phyloP scores from a whole-genome alignment of 2,888 invertebrate genomes.

The Philereme vetulata region DNA sequence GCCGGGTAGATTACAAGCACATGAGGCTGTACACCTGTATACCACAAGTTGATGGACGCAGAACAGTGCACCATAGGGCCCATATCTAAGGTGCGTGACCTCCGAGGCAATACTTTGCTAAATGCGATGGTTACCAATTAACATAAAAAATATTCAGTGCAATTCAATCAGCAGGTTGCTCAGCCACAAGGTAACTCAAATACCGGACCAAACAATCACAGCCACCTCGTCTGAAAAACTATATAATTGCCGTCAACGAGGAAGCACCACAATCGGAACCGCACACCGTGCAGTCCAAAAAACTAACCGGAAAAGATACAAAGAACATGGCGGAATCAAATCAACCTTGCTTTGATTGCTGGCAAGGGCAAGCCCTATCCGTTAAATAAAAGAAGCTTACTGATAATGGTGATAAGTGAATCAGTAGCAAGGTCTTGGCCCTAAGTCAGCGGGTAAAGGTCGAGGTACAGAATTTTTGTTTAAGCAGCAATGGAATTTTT shows the following conservation, averaged over 20 bases:
- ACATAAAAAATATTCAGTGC: too few relatives aligned
- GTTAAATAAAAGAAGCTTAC: constrained; percentile 63
- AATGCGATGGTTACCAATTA: too few relatives aligned
- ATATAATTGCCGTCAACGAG: constrained; percentile 59
- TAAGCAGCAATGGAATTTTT: constrained; percentile 44
- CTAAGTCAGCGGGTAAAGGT: constrained; percentile 72
- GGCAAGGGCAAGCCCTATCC: constrained; percentile 69
- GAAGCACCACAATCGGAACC: constrained; percentile 68
- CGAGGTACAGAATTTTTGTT: constrained; percentile 54
- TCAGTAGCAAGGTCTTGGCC: constrained; percentile 66
- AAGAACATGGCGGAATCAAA: constrained; percentile 64
- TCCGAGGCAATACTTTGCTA: too few relatives aligned
- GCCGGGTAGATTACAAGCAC: too few relatives aligned
- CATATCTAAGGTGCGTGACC: too few relatives aligned
- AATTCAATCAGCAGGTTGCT: too few relatives aligned
- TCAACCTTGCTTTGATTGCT: constrained; percentile 57
- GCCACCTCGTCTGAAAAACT: constrained; percentile 28
- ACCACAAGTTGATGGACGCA: too few relatives aligned
- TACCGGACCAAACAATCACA: not conserved
- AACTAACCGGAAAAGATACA: constrained; percentile 46
- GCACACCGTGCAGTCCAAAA: constrained; percentile 54
- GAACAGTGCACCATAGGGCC: too few relatives aligned
- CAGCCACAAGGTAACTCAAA: constrained; percentile 34
- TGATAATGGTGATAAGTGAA: constrained; percentile 61
- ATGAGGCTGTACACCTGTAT: too few relatives aligned